Percentiles rank a stretch among this genome's conserved stretches.
phyloP scores from a whole-genome alignment of 1,140 invertebrate genomes.

The Grapholita molesta region DNA sequence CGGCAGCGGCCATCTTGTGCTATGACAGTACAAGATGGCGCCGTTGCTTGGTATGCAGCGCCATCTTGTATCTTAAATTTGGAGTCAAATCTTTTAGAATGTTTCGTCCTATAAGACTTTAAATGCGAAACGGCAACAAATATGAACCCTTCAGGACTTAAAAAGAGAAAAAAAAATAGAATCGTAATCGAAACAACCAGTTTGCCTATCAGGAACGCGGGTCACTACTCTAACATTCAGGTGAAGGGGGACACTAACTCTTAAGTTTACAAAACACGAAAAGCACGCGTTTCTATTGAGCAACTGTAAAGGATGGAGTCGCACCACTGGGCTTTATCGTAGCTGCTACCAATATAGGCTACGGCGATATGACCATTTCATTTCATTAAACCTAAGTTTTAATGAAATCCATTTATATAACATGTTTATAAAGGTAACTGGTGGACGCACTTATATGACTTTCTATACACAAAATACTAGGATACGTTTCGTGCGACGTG shows the following conservation, averaged over 20 bases:
- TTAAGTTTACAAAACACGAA: constrained; percentile 4
- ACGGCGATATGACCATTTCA: neutral
- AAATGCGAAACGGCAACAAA: no score
- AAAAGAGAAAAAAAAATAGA: neutral
- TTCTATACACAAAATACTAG: no score
- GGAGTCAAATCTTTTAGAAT: no score
- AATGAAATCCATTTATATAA: neutral
- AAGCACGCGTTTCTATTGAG: constrained; percentile 28
- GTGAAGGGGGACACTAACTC: neutral
- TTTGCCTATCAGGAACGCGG: neutral
- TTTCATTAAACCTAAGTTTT: neutral
- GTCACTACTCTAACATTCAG: neutral
- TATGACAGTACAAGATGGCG: no score
- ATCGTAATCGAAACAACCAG: neutral
- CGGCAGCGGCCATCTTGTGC: no score
- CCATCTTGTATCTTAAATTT: no score
- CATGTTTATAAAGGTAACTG: no score
- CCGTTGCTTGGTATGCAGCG: no score
- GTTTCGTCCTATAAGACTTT: no score
- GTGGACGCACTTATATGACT: no score
- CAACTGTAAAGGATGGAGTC: constrained; percentile 28
- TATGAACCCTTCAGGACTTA: no score
- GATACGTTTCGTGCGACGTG: no score
- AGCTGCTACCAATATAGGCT: constrained; percentile 27
- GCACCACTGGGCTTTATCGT: constrained; percentile 31